Percentiles rank a stretch among this genome's conserved stretches.
These are phyloP conservation scores for Troides aeacus DNA, from an alignment of 2,888 invertebrate genomes.

Conservation along the genomic window DNA sequence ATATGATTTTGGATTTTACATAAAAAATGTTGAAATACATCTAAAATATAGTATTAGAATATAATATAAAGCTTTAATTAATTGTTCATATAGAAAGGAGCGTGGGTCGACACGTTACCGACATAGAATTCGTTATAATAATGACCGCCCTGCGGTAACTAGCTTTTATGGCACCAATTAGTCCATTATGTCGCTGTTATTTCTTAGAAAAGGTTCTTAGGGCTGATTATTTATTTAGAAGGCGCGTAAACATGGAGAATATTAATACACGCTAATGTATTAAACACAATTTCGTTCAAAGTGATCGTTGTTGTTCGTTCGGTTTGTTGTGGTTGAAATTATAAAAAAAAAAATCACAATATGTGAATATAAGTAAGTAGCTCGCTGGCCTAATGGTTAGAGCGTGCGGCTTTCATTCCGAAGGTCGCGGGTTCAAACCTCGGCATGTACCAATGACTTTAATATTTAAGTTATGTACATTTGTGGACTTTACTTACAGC, in stretches of 20 bases:
- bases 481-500: no score
- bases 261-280: constrained; percentile 38
- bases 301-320: background rate
- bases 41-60: background rate
- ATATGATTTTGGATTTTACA: background rate
- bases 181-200: constrained; percentile 56
- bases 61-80: background rate
- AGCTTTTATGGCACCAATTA: constrained; percentile 64
- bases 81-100: constrained; percentile 32
- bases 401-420: no score
- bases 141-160: constrained; percentile 53
- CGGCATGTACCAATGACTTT: no score
- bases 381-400: no score
- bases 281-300: background rate
- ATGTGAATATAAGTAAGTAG: background rate
- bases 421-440: no score
- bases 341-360: background rate
- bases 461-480: no score
- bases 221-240: constrained; percentile 41
- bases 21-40: background rate
- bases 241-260: constrained; percentile 33
- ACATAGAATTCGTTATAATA: constrained; percentile 58
- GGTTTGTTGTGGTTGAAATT: background rate
- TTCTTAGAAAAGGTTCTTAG: constrained; percentile 46
- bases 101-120: constrained; percentile 46